These are phyloP conservation scores for Eilema caniola DNA, from an alignment of 2,888 invertebrate species.

Conservation along the genomic window DNA sequence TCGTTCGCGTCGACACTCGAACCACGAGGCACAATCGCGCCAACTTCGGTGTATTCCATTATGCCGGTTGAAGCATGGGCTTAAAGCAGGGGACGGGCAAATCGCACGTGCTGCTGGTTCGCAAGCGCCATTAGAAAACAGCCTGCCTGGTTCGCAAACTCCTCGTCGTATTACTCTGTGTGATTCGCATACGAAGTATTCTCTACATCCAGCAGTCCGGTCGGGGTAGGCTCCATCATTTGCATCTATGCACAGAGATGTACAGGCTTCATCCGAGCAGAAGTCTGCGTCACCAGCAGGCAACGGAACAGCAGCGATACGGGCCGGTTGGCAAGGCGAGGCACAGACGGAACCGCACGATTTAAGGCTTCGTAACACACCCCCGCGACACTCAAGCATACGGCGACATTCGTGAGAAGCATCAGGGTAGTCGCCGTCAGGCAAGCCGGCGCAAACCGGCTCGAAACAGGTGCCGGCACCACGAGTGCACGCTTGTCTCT, in stretches of 20 bases:
- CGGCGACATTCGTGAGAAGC: slow-evolving; percentile 86
- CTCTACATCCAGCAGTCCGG: slow-evolving; percentile 83
- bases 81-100: slow-evolving; percentile 80
- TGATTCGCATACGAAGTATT: slow-evolving; percentile 87
- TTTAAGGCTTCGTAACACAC: slow-evolving; percentile 72
- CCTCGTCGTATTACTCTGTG: slow-evolving; percentile 84
- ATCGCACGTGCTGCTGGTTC: slow-evolving; percentile 73
- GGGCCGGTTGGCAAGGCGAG: slow-evolving; percentile 74
- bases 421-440: slow-evolving; percentile 87
- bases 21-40: slow-evolving; percentile 82
- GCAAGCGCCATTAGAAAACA: slow-evolving; percentile 85
- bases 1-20: slow-evolving; percentile 80
- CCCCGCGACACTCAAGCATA: slow-evolving; percentile 80
- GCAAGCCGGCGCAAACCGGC: slow-evolving; percentile 86
- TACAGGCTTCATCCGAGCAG: slow-evolving; percentile 81
- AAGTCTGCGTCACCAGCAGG: slow-evolving; percentile 85
- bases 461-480: slow-evolving; percentile 87
- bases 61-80: slow-evolving; percentile 78
- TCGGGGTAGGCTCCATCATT: slow-evolving; percentile 87
- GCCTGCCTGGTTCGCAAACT: slow-evolving; percentile 83
- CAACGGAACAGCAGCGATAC: slow-evolving; percentile 74
- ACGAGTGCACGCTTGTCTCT: slow-evolving; percentile 83
- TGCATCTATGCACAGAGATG: slow-evolving; percentile 82
- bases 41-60: slow-evolving; percentile 81
- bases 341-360: slow-evolving; percentile 68